Percentiles rank a stretch among this genome's conserved stretches.
Conservation (phyloP, 1,140 invertebrate genomes). For the Maconellicoccus hirsutus region DNA sequence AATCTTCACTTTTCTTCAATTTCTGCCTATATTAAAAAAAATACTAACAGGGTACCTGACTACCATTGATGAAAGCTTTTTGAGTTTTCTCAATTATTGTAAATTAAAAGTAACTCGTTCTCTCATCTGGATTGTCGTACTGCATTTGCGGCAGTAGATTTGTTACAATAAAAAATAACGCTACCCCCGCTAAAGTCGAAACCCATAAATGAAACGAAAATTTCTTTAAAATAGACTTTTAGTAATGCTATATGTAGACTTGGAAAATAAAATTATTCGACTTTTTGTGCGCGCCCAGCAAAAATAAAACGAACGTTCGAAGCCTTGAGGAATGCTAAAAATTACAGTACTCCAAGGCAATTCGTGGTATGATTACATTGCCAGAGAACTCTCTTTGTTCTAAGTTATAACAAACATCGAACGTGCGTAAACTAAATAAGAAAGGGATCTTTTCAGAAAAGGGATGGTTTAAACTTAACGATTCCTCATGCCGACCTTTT, state of each 20-base stretch:
- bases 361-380: not conserved
- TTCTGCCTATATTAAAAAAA: too few relatives aligned
- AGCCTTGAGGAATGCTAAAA: not conserved
- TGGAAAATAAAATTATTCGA: not conserved
- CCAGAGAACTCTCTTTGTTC: not conserved
- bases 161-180: too few relatives aligned
- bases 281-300: not conserved
- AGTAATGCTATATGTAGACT: not conserved
- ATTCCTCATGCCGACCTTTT: not conserved
- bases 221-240: not conserved
- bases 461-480: not conserved
- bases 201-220: not conserved
- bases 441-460: not conserved
- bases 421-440: conserved; percentile 8
- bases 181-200: too few relatives aligned
- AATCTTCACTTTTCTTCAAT: too few relatives aligned
- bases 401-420: conserved; percentile 4
- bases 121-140: too few relatives aligned
- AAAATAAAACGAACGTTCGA: not conserved
- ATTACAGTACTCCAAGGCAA: not conserved
- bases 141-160: too few relatives aligned
- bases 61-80: too few relatives aligned
- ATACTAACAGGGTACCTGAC: too few relatives aligned
- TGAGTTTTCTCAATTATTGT: too few relatives aligned
- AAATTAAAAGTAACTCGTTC: too few relatives aligned